Evolutionary conservation across 1,140 invertebrate genomes (phyloP).

Genomic region (Thalassaphorura encarpata): DNA sequence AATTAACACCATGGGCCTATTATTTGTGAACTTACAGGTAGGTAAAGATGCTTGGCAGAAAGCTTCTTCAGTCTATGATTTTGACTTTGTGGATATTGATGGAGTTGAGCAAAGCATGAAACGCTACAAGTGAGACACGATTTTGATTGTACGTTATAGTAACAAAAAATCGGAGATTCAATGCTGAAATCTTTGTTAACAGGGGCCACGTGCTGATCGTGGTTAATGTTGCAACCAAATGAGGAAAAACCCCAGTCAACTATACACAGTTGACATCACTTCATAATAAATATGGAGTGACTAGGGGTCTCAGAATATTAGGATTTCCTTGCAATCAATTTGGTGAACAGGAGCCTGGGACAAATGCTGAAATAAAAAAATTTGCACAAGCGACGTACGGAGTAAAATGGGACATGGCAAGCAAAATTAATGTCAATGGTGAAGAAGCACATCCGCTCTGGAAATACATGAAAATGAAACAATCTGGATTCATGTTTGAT

Average conservation of each 20-base stretch:
- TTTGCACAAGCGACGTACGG: conserved; percentile 54
- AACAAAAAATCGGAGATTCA: background rate
- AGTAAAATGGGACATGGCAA: conserved; percentile 67
- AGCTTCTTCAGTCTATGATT: conserved; percentile 35
- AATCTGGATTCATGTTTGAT: conserved; percentile 52
- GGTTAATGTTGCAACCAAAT: conserved; percentile 79
- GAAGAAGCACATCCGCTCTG: conserved; percentile 72
- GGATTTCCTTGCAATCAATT: conserved; percentile 94
- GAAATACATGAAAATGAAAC: conserved; percentile 72
- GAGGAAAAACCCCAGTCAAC: conserved; percentile 56
- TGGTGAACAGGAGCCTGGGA: conserved; percentile 60
- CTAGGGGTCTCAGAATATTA: conserved; percentile 58
- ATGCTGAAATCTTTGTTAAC: background rate
- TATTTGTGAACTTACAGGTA: background rate
- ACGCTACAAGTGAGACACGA: conserved; percentile 50
- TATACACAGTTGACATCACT: conserved; percentile 53
- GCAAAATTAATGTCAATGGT: conserved; percentile 79
- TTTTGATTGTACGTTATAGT: background rate
- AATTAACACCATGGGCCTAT: background rate
- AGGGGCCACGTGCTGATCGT: conserved; percentile 58
- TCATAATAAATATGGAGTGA: conserved; percentile 56
- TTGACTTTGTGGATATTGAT: conserved; percentile 59
- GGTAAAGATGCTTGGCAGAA: background rate
- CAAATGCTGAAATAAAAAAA: conserved; percentile 56
- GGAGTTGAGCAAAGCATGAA: conserved; percentile 59